Base-by-base conservation (phyloP, 2,797 vertebrate species). In the Enoplosus armatus region DNA sequence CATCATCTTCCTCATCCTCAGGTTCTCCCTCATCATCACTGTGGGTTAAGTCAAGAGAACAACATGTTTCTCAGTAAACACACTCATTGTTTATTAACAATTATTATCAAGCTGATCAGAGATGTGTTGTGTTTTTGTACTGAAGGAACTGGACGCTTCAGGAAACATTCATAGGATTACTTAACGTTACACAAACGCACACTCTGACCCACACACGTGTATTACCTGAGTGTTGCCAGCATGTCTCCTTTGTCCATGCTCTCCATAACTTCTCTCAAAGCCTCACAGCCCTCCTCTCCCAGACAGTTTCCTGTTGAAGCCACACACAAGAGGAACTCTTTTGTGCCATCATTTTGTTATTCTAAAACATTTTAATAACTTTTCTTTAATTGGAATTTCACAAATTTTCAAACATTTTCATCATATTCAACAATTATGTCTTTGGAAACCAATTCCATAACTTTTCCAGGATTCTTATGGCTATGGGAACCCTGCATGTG, bases 251-350 rank as follows among this genome's bases (percentile, higher is more conserved):
- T 97, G 86, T 93, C 95, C 93, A 96, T 95, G 79, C 93, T 81
- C 53, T 97, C 96, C 77, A 99, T 94, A 15, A 93, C 90, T 67
- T 99, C 97, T 79, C 94, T 97, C 61, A 99, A 88, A 74, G 96
- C 95, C 54, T 98, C 97, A 70, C 98, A 99, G 58, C 98, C 97
- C 48, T 98, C 97, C 83, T 97, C 97, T 41, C 98, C 98, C 56
- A 99, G 90, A 79, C 91, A 93, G 82, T 99, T 99, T 64, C 98
- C 98, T 99, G 87, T 79, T 27, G 37, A 39, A 60, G 26, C 24
- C 56, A 54, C 24, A 62, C 0, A 4, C 41, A 51, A 8, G 2
- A 48, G 1, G 29, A 31, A 27, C 37, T 1, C 29, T 50, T 51
- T n/a, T 43, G 39, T 6, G 3, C 20, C n/a, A 55, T 35, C 14